Evolutionary conservation across 1,140 invertebrate genomes (phyloP), one percentile per base, ranked within the genome.

Genomic region (Lordiphosa mommai): DNA sequence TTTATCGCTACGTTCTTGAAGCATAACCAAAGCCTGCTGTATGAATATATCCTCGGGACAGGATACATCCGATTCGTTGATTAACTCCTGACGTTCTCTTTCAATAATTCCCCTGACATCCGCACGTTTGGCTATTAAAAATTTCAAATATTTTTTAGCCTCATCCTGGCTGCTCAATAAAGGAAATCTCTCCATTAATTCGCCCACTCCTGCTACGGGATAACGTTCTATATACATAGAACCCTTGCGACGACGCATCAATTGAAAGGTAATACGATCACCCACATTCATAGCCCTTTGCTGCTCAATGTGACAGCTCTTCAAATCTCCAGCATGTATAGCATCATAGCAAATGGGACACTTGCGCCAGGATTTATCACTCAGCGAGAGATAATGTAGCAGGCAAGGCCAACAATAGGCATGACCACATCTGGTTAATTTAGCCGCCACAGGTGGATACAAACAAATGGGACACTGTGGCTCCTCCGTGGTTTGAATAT

Each of bases 331-430:
- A 0, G 71, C 71, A 65, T 94, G 90, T 46, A 98, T 90, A 1
- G 92, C 91, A 79, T 95, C 94, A 79, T 93, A 93, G 89, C 97
- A 98, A 59, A 98, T 97, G 0, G 97, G 97, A 89, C 97, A 98
- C 82, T 93, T 92, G 65, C 93, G 89, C 92, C 92, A 92, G 40
- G 92, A 84, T 90, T 89, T 94, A 72, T 98, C 95, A 36, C 94
- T 94, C 1, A 97, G 89, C 10, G 95, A 92, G 52, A 98, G 90
- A 89, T 99, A 99, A 88, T 98, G 97, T 13, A 99, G 91, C 72
- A 98, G 93, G 87, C 98, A 99, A 0, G 96, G 92, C 96, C 96
- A 99, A 89, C 98, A 99, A 87, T 96, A 99, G 53, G 97, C 94
- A 89, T 99, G 98, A 14, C 97, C 97, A 90, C 98, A 99, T 27